Percentiles rank a stretch among this genome's conserved stretches.
phyloP scores from a whole-genome alignment of 2,888 invertebrate species.

The Autographa pulchrina region DNA sequence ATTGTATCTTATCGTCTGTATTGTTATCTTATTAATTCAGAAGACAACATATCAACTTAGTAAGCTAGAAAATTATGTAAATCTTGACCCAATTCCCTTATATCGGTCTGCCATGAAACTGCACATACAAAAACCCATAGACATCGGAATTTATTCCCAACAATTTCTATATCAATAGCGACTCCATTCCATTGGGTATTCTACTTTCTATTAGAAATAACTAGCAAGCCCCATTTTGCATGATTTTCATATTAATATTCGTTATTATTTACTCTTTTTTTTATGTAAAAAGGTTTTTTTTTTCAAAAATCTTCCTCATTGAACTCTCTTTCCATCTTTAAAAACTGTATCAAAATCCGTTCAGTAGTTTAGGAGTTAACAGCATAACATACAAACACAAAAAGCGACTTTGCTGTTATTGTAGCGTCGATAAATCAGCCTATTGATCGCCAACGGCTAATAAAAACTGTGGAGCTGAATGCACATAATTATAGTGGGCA shows the following conservation, averaged over 20 bases:
- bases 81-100: neutral
- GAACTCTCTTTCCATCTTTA: too few species aligned
- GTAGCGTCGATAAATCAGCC: slow-evolving; percentile 32
- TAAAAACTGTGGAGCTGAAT: slow-evolving; percentile 27
- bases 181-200: slow-evolving; percentile 14
- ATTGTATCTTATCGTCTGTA: neutral
- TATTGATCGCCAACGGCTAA: slow-evolving; percentile 32
- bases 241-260: too few species aligned
- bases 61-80: neutral
- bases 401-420: too few species aligned
- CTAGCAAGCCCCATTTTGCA: too few species aligned
- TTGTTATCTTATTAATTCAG: neutral
- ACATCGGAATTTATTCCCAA: slow-evolving; percentile 3
- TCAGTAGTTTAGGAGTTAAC: too few species aligned
- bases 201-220: slow-evolving; percentile 24
- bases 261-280: too few species aligned
- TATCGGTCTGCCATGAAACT: neutral
- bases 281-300: too few species aligned
- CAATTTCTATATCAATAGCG: slow-evolving; percentile 17
- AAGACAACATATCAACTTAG: neutral
- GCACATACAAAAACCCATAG: neutral
- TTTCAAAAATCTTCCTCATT: too few species aligned
- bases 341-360: too few species aligned
- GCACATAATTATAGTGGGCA: slow-evolving; percentile 24
- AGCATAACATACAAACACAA: too few species aligned